Evolutionary conservation across 2,888 invertebrate genomes (phyloP).

Genomic region (Dolomedes plantarius): DNA sequence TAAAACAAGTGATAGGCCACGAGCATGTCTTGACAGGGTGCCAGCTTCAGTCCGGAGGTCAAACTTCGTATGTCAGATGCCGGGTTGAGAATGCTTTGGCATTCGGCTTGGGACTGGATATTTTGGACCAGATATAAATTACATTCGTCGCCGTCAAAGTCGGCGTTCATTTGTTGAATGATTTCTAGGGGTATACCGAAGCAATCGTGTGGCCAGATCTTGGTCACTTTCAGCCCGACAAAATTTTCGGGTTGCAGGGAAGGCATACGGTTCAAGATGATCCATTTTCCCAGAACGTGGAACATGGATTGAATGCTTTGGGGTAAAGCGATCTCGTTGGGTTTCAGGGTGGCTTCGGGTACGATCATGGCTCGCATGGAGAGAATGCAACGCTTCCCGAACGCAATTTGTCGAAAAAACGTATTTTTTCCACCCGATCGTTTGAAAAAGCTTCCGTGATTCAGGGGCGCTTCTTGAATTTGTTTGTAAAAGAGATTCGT

Average conservation of each 20-base stretch:
- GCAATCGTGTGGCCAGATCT: not conserved
- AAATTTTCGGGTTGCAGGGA: slow-evolving; percentile 23
- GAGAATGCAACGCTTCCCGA: slow-evolving; percentile 9
- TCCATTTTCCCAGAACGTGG: not conserved
- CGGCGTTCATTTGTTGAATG: slow-evolving; percentile 11
- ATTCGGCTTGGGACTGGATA: slow-evolving; percentile 25
- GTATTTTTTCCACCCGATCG: slow-evolving; percentile 30
- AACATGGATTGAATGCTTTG: not conserved
- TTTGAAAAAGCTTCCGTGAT: slow-evolving; percentile 10
- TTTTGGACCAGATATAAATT: slow-evolving; percentile 17
- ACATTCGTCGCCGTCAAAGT: slow-evolving; percentile 46
- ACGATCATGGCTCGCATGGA: slow-evolving; percentile 29
- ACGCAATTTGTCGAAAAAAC: slow-evolving; percentile 1
- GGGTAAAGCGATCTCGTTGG: slow-evolving; percentile 19
- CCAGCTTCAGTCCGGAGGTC: slow-evolving; percentile 7
- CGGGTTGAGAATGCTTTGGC: slow-evolving; percentile 8
- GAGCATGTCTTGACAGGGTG: slow-evolving; percentile 34
- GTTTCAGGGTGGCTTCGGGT: not conserved
- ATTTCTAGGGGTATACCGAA: slow-evolving; percentile 35
- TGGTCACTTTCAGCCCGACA: not conserved
- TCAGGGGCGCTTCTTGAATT: slow-evolving; percentile 9
- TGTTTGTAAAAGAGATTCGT: slow-evolving; percentile 30
- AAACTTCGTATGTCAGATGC: slow-evolving; percentile 8
- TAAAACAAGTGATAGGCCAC: not conserved
- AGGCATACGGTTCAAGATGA: slow-evolving; percentile 30